Evolutionary conservation across 1,140 invertebrate species (phyloP).

Genomic region (Megalonaias nervosa): DNA sequence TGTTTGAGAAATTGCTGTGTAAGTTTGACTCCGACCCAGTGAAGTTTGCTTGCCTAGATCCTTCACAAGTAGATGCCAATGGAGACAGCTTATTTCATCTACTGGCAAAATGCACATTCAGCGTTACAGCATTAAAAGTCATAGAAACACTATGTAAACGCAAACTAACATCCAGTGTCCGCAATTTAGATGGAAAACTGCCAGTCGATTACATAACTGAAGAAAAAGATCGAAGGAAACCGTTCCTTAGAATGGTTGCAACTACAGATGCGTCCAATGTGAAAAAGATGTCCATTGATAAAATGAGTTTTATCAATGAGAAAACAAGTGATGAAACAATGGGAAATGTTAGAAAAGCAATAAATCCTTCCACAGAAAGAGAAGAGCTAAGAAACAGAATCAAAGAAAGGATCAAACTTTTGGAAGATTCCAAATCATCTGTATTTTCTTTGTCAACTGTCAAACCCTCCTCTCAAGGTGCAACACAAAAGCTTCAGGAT

Average conservation of each 20-base stretch:
- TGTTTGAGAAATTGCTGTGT: slow-evolving; percentile 51
- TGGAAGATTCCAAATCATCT: too few relatives aligned
- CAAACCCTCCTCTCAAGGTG: too few relatives aligned
- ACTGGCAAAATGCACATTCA: slow-evolving; percentile 47
- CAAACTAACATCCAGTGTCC: slow-evolving; percentile 40
- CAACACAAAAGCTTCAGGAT: too few relatives aligned
- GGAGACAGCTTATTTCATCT: slow-evolving; percentile 57
- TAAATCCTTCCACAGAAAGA: too few relatives aligned
- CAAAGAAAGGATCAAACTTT: too few relatives aligned
- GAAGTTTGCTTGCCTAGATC: slow-evolving; percentile 42
- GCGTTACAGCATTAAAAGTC: slow-evolving; percentile 46
- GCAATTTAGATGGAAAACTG: slow-evolving; percentile 49
- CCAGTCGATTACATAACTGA: slow-evolving; percentile 50
- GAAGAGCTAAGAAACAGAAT: too few relatives aligned
- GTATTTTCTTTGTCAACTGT: too few relatives aligned
- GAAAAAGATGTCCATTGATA: too few relatives aligned
- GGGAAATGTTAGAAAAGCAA: too few relatives aligned
- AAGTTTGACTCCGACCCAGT: slow-evolving; percentile 42
- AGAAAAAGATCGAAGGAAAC: slow-evolving; percentile 52
- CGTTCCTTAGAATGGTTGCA: slow-evolving; percentile 44
- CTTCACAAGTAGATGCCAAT: slow-evolving; percentile 35
- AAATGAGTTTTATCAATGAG: too few relatives aligned
- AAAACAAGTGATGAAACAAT: too few relatives aligned
- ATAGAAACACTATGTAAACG: slow-evolving; percentile 50
- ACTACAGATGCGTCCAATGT: not conserved